Conservation (phyloP, 2,888 invertebrate species). For the Pelosia muscerda region DNA sequence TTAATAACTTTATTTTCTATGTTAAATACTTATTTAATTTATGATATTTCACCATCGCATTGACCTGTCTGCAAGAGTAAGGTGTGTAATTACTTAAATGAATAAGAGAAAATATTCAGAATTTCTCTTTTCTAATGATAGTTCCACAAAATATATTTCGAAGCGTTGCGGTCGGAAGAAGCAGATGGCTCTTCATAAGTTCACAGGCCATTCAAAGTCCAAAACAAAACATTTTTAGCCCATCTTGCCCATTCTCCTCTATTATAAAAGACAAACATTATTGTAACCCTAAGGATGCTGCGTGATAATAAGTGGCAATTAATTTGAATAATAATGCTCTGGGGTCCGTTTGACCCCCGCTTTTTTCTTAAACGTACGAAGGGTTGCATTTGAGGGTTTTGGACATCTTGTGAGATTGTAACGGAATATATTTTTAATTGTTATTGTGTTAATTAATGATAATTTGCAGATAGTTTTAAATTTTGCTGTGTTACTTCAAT, state of each 20-base stretch:
- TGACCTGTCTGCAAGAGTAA: too few relatives aligned
- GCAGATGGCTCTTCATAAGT: slow-evolving; percentile 30
- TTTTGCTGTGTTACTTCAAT: not conserved
- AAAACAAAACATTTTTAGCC: slow-evolving; percentile 43
- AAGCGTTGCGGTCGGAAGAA: slow-evolving; percentile 1
- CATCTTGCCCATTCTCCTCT: slow-evolving; percentile 51
- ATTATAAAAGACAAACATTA: slow-evolving; percentile 62
- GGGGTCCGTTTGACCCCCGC: slow-evolving; percentile 52
- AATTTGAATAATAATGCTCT: slow-evolving; percentile 69
- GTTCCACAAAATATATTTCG: not conserved
- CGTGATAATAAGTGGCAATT: slow-evolving; percentile 57
- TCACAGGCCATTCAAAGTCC: slow-evolving; percentile 31
- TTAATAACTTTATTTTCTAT: too few relatives aligned
- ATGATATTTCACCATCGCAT: too few relatives aligned
- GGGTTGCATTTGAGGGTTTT: slow-evolving; percentile 45
- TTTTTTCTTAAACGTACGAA: slow-evolving; percentile 47
- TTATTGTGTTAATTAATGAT: not conserved
- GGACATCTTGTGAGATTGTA: slow-evolving; percentile 42
- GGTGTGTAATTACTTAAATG: too few relatives aligned
- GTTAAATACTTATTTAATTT: too few relatives aligned
- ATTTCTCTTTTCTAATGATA: too few relatives aligned
- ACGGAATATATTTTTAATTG: slow-evolving; percentile 27
- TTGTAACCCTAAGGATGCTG: slow-evolving; percentile 51
- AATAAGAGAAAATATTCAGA: too few relatives aligned
- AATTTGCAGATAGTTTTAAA: not conserved